Conservation (phyloP, 2,797 vertebrate genomes). For the Anomalospiza imberbis region DNA sequence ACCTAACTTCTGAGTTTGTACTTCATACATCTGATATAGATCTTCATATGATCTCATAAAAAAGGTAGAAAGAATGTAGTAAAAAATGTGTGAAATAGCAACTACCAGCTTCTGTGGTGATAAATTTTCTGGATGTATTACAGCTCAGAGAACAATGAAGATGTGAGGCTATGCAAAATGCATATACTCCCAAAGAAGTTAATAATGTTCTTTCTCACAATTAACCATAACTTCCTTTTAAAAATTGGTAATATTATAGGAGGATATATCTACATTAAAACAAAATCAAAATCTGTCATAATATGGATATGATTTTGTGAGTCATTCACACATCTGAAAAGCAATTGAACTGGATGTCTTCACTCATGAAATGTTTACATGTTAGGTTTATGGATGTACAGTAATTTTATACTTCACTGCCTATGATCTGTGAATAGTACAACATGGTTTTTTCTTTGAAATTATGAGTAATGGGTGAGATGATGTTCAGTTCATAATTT, state of each 20-base stretch:
- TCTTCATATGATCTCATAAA: conserved; percentile 18
- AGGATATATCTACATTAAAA: not conserved
- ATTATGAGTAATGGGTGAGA: not conserved
- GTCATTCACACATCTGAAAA: not conserved
- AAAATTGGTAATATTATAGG: not conserved
- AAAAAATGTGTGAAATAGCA: conserved; percentile 5
- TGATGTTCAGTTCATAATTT: not conserved
- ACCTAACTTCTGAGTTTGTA: not conserved
- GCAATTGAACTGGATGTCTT: not conserved
- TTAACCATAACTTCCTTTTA: not conserved
- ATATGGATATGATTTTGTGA: not conserved
- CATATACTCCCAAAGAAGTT: not conserved
- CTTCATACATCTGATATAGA: no score
- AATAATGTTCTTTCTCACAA: not conserved
- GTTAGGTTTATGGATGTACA: not conserved
- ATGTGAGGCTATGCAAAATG: not conserved
- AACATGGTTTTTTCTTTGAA: not conserved
- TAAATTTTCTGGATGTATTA: not conserved
- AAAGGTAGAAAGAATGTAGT: not conserved
- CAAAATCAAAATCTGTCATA: not conserved
- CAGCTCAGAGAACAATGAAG: not conserved
- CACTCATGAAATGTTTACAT: not conserved
- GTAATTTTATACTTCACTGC: not conserved
- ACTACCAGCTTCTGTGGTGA: not conserved
- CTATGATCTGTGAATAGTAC: not conserved